Evolutionary conservation across 2,888 invertebrate genomes (phyloP).

Genomic region (Theretra japonica): DNA sequence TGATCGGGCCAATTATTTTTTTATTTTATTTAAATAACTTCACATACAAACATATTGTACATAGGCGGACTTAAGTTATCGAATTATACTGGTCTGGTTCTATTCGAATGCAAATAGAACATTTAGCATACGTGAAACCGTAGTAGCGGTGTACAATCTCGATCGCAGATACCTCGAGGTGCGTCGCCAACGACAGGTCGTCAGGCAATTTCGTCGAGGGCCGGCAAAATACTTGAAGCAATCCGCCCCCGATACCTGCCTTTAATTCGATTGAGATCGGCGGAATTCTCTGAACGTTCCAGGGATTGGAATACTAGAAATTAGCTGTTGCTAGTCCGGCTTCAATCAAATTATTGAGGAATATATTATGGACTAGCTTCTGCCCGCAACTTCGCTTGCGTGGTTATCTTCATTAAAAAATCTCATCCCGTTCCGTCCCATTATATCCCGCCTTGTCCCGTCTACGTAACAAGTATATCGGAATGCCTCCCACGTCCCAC

Average conservation of each 20-base stretch:
- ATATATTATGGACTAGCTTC: background rate
- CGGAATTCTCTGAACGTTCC: background rate
- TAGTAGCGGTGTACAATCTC: constrained; percentile 9
- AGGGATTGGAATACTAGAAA: background rate
- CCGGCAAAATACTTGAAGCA: constrained; percentile 24
- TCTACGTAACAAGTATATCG: too few species aligned
- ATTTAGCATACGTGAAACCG: background rate
- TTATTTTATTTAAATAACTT: too few species aligned
- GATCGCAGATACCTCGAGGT: constrained; percentile 9
- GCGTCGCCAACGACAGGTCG: constrained; percentile 1
- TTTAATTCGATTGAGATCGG: background rate
- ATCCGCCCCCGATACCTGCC: constrained; percentile 18
- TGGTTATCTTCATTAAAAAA: too few species aligned
- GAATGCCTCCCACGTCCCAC: too few species aligned
- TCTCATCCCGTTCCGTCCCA: too few species aligned
- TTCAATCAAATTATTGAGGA: background rate
- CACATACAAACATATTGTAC: too few species aligned
- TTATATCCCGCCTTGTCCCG: too few species aligned
- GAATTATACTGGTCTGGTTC: too few species aligned
- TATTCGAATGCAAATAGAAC: too few species aligned
- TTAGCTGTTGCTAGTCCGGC: background rate
- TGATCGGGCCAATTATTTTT: too few species aligned
- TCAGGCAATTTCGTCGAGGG: constrained; percentile 27
- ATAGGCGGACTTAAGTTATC: too few species aligned
- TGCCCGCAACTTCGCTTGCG: too few species aligned